Base-by-base conservation (phyloP, 2,797 vertebrate genomes). In the Sebastes taczanowskii region DNA sequence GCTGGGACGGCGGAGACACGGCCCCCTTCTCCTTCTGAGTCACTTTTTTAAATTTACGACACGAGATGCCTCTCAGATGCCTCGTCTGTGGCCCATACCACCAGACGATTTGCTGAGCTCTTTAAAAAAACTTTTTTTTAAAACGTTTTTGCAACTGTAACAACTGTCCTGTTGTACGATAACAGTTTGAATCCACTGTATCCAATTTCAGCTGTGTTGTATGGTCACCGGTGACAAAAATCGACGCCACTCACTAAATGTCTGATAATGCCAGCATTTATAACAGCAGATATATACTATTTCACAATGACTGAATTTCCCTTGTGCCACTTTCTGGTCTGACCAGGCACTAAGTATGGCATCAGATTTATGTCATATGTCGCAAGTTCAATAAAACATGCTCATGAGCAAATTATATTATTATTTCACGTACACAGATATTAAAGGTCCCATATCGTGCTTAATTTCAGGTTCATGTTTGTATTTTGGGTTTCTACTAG, bases 1-100 rank as follows among this genome's bases (percentile, higher is more conserved):
- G 76, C 83, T 71, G 71, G 29, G 75, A 20, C 10, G 55, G 66
- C 66, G 61, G 67, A 64, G 53, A 80, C 34, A 63, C 62, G 73
- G 73, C 55, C 67, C 74, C 78, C 77, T 63, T 67, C 67, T 76
- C 68, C 34, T 20, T 63, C 67, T 10, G 58, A 77, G 42, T 62
- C 77, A 66, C 58, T 60, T 78, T 46, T 76, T 77, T 63, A 62
- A 74, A 76, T 16, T 25, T 34, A 77, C 58, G 22, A 68, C 35
- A 73, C 11, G 10, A 23, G 22, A 71, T 58, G 29, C 34, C 64
- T 34, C 25, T 27, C 23, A 27, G 52, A 71, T 49, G 38, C 35
- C 7, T 32, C 1, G 1, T 46, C 52, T 73, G 22, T 35, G n/a
- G 30, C 25, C 18, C 2, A 6, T 25, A 18, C 18, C 22, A 71